phyloP scores from a whole-genome alignment of 2,888 invertebrate species.

The Clostera curtula region DNA sequence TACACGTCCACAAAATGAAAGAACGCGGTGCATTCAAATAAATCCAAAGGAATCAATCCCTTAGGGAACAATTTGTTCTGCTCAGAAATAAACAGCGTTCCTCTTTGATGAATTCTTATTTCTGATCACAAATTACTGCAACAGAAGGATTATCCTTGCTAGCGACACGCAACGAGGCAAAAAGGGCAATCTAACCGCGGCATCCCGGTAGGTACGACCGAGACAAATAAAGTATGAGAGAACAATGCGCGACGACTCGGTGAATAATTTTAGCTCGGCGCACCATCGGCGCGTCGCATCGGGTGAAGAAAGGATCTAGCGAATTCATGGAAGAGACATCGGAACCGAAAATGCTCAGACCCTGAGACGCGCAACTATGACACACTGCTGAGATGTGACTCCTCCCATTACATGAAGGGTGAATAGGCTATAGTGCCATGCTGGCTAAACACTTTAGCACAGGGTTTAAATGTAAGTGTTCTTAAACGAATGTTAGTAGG shows the following conservation, averaged over 20 bases:
- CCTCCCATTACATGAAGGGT: too few species aligned
- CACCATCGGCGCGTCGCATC: slow-evolving; percentile 44
- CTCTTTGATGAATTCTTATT: slow-evolving; percentile 49
- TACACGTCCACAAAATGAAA: too few species aligned
- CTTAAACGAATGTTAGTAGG: too few species aligned
- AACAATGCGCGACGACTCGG: slow-evolving; percentile 65
- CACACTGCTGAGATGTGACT: too few species aligned
- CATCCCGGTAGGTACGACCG: slow-evolving; percentile 22
- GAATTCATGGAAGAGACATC: slow-evolving; percentile 25
- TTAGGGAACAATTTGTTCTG: slow-evolving; percentile 14
- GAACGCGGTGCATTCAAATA: slow-evolving; percentile 1
- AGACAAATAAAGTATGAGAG: slow-evolving; percentile 69
- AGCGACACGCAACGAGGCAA: slow-evolving; percentile 55
- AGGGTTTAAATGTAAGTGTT: too few species aligned
- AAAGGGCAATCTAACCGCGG: slow-evolving; percentile 37
- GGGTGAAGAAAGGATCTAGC: slow-evolving; percentile 26
- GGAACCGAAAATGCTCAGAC: too few species aligned
- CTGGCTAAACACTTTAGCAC: too few species aligned
- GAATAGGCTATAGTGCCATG: too few species aligned
- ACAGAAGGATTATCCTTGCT: slow-evolving; percentile 49
- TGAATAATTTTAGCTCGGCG: slow-evolving; percentile 69
- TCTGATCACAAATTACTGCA: slow-evolving; percentile 57
- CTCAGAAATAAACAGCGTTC: slow-evolving; percentile 20
- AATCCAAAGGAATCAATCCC: slow-evolving; percentile 11
- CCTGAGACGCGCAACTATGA: too few species aligned